Base-by-base conservation (phyloP, 2,113 vertebrate species). In the Narcine bancroftii region DNA sequence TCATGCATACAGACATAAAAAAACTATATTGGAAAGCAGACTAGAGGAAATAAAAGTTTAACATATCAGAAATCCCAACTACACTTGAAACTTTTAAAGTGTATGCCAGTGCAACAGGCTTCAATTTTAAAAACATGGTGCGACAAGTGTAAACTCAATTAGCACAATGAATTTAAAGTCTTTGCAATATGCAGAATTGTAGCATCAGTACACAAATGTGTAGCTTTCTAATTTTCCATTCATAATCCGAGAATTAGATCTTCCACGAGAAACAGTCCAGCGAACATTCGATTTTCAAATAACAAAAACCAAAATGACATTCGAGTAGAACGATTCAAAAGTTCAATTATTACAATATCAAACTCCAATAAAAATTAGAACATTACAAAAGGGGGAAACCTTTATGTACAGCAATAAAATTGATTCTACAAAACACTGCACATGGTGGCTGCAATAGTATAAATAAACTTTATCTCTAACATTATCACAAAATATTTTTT, bases 401-500 rank as follows among this genome's bases (percentile, higher is more conserved):
- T 91, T 66, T 91, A 91, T 91, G 65, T 91, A 91, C 89, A 91
- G 63, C 63, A 42, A 91, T 71, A 91, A 91, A 91, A 91, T 47
- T 91, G 89, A 91, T 66, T 3, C 39, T 91, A 91, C 89, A 91
- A 91, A 91, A 91, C 60, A 91, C 42, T 91, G 63, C 65, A 66
- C 47, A 91, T 26, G n/a, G 29, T 47, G 26, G 65, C 89, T 91
- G 60, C 89, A 91, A 63, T 66, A 69, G 71, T 69, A 91, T 91
- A 91, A 91, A 91, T 91, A 91, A 91, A 91, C 89, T 91, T 42
- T 11, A 89, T 91, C 89, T 91, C 39, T 45, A 87, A 87, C 81
- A 91, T 91, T 91, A 91, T 91, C 60, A 91, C 89, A 91, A 91
- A 91, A 91, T 91, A 91, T 91, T 89, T 66, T 91, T 91, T 91